Base-by-base conservation (phyloP, 2,113 vertebrate species). In the Protobothrops flavoviridis region DNA sequence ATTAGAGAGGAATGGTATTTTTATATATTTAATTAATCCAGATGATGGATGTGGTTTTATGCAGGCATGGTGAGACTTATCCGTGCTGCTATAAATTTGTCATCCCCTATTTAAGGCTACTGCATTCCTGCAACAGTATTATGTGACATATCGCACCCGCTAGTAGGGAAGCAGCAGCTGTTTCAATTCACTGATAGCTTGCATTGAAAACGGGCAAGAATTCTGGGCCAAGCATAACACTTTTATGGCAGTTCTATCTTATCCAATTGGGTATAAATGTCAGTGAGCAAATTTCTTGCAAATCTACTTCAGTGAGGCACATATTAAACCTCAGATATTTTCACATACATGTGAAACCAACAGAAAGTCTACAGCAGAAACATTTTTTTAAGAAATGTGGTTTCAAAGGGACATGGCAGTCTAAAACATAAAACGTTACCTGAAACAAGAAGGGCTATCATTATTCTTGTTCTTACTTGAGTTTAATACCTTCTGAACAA, bases 121-220 rank as follows among this genome's bases (percentile, higher is more conserved):
- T 92, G 13, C 93, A 95, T 96, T 96, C 94, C 92, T 59, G 91
- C 50, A 17, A 92, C 69, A 92, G 56, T 93, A 59, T 93, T 90
- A 96, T 93, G 50, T 69, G 45, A 94, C 92, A 88, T 5, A 95
- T 91, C 64, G 91, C 89, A 93, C 45, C 33, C 55, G 0, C 29
- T 93, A 91, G 87, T 96, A 94, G 94, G 93, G 53, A 89, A 69
- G 59, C 5, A 93, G 90, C 97, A 97, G 96, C 95, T 97, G 95
- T 93, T 94, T 24, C 3, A 86, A 45, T 93, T 93, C 6, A 7
- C 93, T 90, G 0, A 0, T 89, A 81, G 43, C 57, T 85, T 94
- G 89, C 92, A 91, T 0, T 0, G 85, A 33, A 57, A 53, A 93
- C 1, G 33, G 21, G 69, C 24, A 1, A 29, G 39, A 11, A 29